These are phyloP conservation scores for Dryomyza anilis DNA, from an alignment of 2,888 invertebrate genomes.

Conservation along the genomic window DNA sequence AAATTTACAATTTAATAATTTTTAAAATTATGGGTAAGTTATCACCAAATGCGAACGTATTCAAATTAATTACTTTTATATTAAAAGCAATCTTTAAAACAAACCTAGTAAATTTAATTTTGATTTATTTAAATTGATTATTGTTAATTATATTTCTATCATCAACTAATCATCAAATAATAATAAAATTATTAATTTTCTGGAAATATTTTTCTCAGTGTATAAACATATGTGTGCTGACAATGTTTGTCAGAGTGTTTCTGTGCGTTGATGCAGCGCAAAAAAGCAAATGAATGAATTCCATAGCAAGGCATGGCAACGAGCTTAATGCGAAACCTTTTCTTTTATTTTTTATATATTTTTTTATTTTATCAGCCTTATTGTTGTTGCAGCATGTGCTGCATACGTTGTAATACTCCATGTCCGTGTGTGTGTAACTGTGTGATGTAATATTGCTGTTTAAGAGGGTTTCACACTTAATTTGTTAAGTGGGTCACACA, in stretches of 20 bases:
- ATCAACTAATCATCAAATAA: background rate
- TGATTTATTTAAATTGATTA: too few relatives aligned
- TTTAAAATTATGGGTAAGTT: too few relatives aligned
- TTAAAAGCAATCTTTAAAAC: too few relatives aligned
- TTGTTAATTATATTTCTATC: too few relatives aligned
- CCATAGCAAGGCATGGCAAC: slow-evolving; percentile 8
- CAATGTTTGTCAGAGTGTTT: background rate
- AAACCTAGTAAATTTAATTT: too few relatives aligned
- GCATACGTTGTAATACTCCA: background rate
- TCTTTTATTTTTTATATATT: too few relatives aligned
- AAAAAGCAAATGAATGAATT: background rate
- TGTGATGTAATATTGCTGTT: slow-evolving; percentile 1
- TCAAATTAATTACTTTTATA: too few relatives aligned
- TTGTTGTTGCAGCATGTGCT: background rate
- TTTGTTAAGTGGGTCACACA: slow-evolving; percentile 33
- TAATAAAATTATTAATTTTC: too few relatives aligned
- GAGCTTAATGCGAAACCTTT: slow-evolving; percentile 31
- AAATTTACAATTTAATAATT: too few relatives aligned
- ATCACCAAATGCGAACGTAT: too few relatives aligned
- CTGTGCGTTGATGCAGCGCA: background rate
- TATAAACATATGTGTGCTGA: background rate
- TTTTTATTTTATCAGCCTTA: too few relatives aligned
- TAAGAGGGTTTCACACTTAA: slow-evolving; percentile 32
- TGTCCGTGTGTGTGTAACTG: background rate
- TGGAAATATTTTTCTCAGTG: too few relatives aligned